phyloP scores from a whole-genome alignment of 2,797 vertebrate species.

The Neosilurus hyrtlii region DNA sequence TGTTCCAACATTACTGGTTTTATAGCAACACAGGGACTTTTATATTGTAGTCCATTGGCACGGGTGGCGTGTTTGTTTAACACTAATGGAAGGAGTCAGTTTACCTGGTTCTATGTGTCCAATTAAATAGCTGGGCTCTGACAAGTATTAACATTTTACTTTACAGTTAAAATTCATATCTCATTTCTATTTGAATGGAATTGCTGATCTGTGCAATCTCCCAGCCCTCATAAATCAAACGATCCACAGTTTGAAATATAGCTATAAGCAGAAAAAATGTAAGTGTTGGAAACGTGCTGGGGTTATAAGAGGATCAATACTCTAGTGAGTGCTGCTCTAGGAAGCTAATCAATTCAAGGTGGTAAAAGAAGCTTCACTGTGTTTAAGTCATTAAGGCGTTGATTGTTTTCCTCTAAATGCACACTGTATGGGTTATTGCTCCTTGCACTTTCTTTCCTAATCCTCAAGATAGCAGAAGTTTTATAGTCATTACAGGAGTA shows the following conservation, averaged over 20 bases:
- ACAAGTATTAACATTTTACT: no score
- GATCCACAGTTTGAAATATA: no score
- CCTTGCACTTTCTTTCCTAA: not conserved
- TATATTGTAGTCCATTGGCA: not conserved
- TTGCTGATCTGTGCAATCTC: no score
- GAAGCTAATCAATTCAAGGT: not conserved
- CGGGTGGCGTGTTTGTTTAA: not conserved
- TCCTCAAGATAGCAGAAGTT: no score
- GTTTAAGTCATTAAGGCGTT: not conserved
- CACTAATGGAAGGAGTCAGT: no score
- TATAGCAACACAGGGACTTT: not conserved
- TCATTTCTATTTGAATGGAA: no score
- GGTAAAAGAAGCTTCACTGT: not conserved
- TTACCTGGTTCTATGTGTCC: no score
- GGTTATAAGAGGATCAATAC: not conserved
- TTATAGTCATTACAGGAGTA: not conserved
- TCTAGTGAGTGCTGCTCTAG: no score
- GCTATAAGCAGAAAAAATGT: not conserved
- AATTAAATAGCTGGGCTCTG: no score
- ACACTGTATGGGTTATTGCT: not conserved
- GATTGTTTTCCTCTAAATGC: not conserved
- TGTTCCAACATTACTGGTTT: not conserved
- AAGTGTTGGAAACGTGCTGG: not conserved
- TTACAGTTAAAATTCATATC: no score
- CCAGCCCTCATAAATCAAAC: no score